A percentile compares a stretch with the other conserved stretches of the same genome.
Evolutionary conservation across 2,888 invertebrate species (phyloP).

Genomic region (Amaurobius ferox): DNA sequence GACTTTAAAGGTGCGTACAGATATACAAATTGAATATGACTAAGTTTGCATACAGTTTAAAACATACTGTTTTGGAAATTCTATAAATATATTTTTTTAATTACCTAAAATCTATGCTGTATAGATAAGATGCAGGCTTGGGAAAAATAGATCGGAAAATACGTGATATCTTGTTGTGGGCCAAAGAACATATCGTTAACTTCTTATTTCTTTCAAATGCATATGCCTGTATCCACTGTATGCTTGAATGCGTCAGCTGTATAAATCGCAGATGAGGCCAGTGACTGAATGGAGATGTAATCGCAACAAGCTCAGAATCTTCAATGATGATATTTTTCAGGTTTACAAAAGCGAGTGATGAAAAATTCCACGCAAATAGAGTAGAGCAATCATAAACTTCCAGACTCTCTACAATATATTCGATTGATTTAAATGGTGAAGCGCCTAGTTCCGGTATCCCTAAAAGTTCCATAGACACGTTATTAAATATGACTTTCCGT

Average conservation of each 20-base stretch:
- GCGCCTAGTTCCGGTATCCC: neutral
- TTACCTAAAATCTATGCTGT: constrained; percentile 64
- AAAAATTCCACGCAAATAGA: constrained; percentile 53
- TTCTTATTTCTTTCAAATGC: constrained; percentile 27
- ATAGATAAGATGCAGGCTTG: constrained; percentile 29
- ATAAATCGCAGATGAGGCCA: constrained; percentile 20
- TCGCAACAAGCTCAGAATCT: constrained; percentile 41
- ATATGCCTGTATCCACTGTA: constrained; percentile 35
- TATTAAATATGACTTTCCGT: constrained; percentile 28
- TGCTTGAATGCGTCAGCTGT: constrained; percentile 22
- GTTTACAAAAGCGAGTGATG: constrained; percentile 13
- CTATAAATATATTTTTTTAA: neutral
- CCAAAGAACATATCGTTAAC: constrained; percentile 34
- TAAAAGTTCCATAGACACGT: constrained; percentile 25
- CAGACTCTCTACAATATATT: constrained; percentile 34
- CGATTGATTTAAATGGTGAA: constrained; percentile 31
- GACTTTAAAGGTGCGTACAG: too few species aligned
- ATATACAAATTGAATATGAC: too few species aligned
- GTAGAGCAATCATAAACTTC: constrained; percentile 47
- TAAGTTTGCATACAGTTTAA: too few species aligned
- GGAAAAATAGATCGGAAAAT: constrained; percentile 47
- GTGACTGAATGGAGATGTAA: constrained; percentile 17
- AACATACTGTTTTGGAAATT: too few species aligned
- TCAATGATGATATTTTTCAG: constrained; percentile 33
- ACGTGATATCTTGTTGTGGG: constrained; percentile 33